Evolutionary conservation across 2,797 vertebrate genomes (phyloP).

Genomic region (Acestrorhynchus altus): DNA sequence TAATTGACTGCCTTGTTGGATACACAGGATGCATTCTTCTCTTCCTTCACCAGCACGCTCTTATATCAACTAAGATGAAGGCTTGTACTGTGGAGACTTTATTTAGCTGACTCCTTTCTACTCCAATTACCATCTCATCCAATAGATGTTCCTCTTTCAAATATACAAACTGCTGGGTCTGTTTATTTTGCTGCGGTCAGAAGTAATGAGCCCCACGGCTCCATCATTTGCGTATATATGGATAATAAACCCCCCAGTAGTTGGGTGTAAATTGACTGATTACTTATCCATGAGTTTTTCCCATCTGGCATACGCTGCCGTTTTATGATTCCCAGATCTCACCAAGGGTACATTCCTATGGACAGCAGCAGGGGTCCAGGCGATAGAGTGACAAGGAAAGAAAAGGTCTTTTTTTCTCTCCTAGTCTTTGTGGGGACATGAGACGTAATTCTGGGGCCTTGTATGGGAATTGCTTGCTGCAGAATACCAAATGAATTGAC

Average conservation of each 20-base stretch:
- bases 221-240: conserved; percentile 4
- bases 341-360: background rate
- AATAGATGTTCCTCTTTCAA: conserved; percentile 36
- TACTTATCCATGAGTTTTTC: conserved; percentile 28
- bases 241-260: conserved; percentile 27
- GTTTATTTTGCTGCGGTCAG: conserved; percentile 46
- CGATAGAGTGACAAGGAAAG: background rate
- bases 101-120: conserved; percentile 21
- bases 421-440: conserved; percentile 36
- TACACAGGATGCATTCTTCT: conserved; percentile 20
- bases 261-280: conserved; percentile 26
- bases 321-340: conserved; percentile 40
- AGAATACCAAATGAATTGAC: conserved; percentile 19
- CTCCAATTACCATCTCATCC: conserved; percentile 22
- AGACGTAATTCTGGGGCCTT: conserved; percentile 15
- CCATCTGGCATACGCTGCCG: background rate
- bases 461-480: conserved; percentile 20
- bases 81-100: conserved; percentile 13
- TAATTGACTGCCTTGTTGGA: conserved; percentile 21
- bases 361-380: background rate
- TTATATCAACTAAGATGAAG: conserved; percentile 8
- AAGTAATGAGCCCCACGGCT: conserved; percentile 25
- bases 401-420: conserved; percentile 30
- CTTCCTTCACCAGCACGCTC: conserved; percentile 4
- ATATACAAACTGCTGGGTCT: conserved; percentile 23